phyloP scores from a whole-genome alignment of 2,113 vertebrate species.

The Microtus ochrogaster region DNA sequence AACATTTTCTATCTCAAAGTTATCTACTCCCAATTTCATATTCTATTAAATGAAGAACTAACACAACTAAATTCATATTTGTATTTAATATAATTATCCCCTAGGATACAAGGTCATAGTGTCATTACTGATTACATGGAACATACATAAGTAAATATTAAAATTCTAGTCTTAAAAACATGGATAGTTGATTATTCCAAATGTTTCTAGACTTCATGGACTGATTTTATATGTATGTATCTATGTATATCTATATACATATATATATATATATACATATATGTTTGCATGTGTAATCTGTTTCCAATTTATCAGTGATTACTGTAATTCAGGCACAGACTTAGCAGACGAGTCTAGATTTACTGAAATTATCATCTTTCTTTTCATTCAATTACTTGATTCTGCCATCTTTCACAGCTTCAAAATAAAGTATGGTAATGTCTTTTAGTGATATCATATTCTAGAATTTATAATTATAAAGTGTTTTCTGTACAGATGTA shows the following conservation, averaged over 20 bases:
- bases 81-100: background rate
- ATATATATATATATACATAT: too few species aligned
- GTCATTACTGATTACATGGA: background rate
- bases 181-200: background rate
- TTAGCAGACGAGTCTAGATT: fast-evolving
- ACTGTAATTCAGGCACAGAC: background rate
- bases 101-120: background rate
- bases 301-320: background rate
- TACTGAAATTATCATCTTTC: background rate
- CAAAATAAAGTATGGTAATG: background rate
- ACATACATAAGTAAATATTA: background rate
- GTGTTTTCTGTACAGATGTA: background rate
- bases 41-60: background rate
- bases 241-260: background rate
- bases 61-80: background rate
- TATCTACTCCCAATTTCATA: background rate
- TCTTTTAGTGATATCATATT: background rate
- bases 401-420: background rate
- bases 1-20: background rate
- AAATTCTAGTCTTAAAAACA: background rate
- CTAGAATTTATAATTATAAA: background rate
- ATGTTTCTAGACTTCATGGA: background rate
- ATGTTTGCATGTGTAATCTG: too few species aligned
- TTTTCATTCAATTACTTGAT: background rate
- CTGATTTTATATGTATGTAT: background rate